These are phyloP conservation scores for Eptesicus fuscus DNA, from an alignment of 2,113 vertebrate genomes.

Conservation along the genomic window DNA sequence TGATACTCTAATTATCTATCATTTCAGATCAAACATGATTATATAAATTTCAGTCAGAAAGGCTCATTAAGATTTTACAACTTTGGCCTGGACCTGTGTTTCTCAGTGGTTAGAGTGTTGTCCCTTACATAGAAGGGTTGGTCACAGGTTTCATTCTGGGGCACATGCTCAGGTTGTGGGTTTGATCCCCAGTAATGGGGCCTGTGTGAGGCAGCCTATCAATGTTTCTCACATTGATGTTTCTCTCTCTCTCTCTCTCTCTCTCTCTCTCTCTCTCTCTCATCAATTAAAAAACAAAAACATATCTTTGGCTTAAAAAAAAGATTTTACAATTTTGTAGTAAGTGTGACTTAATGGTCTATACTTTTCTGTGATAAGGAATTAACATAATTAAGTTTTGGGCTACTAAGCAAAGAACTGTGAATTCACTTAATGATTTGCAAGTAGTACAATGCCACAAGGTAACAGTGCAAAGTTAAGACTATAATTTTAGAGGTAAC, in stretches of 20 bases:
- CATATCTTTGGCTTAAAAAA: background rate
- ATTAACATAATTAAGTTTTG: slow-evolving; percentile 6
- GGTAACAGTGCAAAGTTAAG: background rate
- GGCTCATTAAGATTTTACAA: background rate
- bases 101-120: background rate
- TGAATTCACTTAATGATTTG: background rate
- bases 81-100: background rate
- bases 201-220: too few species aligned
- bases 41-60: background rate
- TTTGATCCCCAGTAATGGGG: too few species aligned
- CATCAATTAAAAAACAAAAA: background rate
- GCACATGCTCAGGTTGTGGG: too few species aligned
- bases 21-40: background rate
- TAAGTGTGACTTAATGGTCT: background rate
- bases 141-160: too few species aligned
- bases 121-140: background rate
- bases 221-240: background rate
- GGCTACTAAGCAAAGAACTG: background rate
- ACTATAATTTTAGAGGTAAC: background rate
- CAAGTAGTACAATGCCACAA: background rate
- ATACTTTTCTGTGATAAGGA: background rate
- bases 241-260: too few species aligned
- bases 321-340: too few species aligned
- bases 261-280: too few species aligned
- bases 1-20: background rate